Base-by-base conservation (phyloP, 2,888 invertebrate genomes). In the Exephanes ischioxanthus region DNA sequence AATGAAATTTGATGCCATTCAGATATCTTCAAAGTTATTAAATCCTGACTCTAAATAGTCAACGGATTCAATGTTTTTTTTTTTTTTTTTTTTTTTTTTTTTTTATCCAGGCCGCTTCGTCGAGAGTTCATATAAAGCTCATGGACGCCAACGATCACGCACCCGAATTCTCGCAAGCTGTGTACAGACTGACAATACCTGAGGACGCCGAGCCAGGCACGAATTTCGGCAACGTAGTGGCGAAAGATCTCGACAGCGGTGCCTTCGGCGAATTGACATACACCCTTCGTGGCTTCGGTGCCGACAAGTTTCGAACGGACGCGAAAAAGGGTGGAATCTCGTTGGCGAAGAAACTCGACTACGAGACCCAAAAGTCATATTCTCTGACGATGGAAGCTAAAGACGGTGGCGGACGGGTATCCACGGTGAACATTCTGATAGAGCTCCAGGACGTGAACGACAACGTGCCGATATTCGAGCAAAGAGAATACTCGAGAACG, bases 141-240 rank as follows among this genome's bases (percentile, higher is more conserved):
- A 90, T 96, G 45, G 98, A 98, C 92, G 96, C 96, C 72, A 98
- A 98, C 90, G 98, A 98, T 89, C 98, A 98, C 89, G 94, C 96
- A 0, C 98, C 98, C 0, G 93, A 96, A 53, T 97, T 97, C 90
- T 94, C 95, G 9, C 94, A 95, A 83, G 92, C 95, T 0, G 95
- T 95, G 19, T 97, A 97, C 90, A 95, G 96, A 79, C 95, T 97
- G 58, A 95, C 95, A 61, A 96, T 97, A 0, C 94, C 95, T 1
- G 97, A 97, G 93, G 96, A 97, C 92, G 95, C 96, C 0, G 94
- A 95, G 0, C 94, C 95, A 0, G 96, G 96, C 0, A 95, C 95
- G 0, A 95, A 95, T 90, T 95, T 97, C 41, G 96, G 96, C 0
- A 95, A 96, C 72, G 95, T 97, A 0, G 94, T 94, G 80, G 97